Conservation (phyloP, 2,888 invertebrate genomes). For the Euzetes globulus region DNA sequence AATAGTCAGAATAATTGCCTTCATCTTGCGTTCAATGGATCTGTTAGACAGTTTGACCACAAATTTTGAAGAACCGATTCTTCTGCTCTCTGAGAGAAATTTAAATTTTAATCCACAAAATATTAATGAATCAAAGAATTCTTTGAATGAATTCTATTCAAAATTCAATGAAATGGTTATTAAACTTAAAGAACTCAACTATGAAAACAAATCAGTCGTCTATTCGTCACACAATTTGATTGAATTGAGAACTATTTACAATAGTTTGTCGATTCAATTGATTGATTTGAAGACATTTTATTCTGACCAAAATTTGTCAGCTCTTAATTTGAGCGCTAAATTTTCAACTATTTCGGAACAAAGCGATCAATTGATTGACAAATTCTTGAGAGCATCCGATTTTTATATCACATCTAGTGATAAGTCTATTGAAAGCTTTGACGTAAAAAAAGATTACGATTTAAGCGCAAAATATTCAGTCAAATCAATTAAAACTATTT, state of each 20-base stretch:
- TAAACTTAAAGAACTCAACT: constrained; percentile 3
- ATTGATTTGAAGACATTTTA: background rate
- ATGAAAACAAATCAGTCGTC: background rate
- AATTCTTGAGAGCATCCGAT: background rate
- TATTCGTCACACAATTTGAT: background rate
- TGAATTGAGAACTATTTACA: background rate
- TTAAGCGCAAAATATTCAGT: background rate
- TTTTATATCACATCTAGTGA: background rate
- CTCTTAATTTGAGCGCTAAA: background rate
- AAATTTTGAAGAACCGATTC: background rate
- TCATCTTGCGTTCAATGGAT: constrained; percentile 1
- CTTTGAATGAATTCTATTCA: background rate
- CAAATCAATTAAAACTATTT: background rate
- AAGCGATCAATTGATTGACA: background rate
- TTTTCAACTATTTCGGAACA: background rate
- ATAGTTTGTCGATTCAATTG: background rate
- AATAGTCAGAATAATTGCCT: constrained; percentile 12
- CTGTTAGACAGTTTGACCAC: background rate
- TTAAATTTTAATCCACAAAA: background rate
- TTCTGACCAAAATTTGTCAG: background rate
- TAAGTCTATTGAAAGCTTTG: background rate
- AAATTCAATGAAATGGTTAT: background rate
- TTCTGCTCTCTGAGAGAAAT: background rate
- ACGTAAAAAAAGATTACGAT: background rate
- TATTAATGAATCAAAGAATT: background rate